These are phyloP conservation scores for Gymnoscopelus microlampas DNA, from an alignment of 2,797 vertebrate species.

Conservation along the genomic window DNA sequence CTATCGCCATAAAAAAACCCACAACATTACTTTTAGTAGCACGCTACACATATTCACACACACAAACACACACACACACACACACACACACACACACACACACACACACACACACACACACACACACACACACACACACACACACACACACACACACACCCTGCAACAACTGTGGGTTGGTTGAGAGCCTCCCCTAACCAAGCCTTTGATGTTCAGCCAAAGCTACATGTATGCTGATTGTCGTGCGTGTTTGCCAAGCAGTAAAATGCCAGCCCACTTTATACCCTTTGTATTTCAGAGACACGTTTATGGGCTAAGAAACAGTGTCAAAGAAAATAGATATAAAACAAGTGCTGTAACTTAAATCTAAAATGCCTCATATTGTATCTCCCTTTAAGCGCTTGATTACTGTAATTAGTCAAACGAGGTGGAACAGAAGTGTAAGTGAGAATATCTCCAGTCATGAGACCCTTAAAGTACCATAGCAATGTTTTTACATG, in stretches of 20 bases:
- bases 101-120: conserved; percentile 18
- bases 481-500: no score
- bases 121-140: conserved; percentile 4
- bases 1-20: conserved; percentile 15
- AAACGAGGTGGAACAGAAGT: background rate
- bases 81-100: conserved; percentile 18
- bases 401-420: background rate
- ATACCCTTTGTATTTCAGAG: conserved; percentile 2
- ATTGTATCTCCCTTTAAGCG: background rate
- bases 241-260: conserved; percentile 12
- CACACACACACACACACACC: conserved; percentile 17
- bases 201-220: conserved; percentile 34
- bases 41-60: background rate
- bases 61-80: conserved; percentile 1
- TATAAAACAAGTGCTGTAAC: background rate
- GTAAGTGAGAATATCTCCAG: no score
- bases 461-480: no score
- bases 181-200: conserved; percentile 2
- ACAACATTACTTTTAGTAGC: conserved; percentile 2
- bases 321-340: conserved; percentile 4
- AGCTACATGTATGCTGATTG: conserved; percentile 28
- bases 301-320: conserved; percentile 6
- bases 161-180: conserved; percentile 1
- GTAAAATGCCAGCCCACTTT: conserved; percentile 16
- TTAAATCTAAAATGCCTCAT: background rate